Conservation (phyloP, 2,888 invertebrate genomes). For the Lasioglossum pauxillum region DNA sequence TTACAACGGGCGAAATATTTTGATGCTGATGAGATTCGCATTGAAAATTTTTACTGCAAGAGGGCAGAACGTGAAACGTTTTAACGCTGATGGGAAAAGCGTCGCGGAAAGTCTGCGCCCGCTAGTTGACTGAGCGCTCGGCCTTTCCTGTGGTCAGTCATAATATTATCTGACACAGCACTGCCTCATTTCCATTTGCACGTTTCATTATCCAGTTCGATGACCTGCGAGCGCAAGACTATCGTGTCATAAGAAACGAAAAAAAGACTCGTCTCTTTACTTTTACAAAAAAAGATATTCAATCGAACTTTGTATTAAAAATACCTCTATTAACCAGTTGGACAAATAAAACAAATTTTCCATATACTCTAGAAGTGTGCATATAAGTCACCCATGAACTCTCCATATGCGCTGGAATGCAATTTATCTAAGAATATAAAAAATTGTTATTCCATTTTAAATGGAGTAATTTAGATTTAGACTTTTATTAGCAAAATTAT, state of each 20-base stretch:
- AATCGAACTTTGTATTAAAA: not conserved
- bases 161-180: slow-evolving; percentile 81
- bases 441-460: not conserved
- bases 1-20: slow-evolving; percentile 49
- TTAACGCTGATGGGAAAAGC: slow-evolving; percentile 61
- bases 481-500: not conserved
- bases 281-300: not conserved
- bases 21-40: slow-evolving; percentile 64
- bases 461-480: not conserved
- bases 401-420: too few species aligned
- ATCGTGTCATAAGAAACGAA: slow-evolving; percentile 56
- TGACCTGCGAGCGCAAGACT: slow-evolving; percentile 74
- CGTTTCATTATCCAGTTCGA: slow-evolving; percentile 80
- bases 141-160: slow-evolving; percentile 74
- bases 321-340: slow-evolving; percentile 65
- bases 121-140: slow-evolving; percentile 60
- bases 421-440: not conserved
- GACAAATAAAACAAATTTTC: slow-evolving; percentile 44
- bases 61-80: slow-evolving; percentile 60
- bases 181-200: slow-evolving; percentile 79
- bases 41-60: slow-evolving; percentile 59
- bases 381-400: not conserved
- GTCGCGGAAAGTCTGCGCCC: slow-evolving; percentile 62
- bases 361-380: not conserved
- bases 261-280: slow-evolving; percentile 63